Conservation (phyloP, 2,797 vertebrate species). For the Babyrousa celebensis region DNA sequence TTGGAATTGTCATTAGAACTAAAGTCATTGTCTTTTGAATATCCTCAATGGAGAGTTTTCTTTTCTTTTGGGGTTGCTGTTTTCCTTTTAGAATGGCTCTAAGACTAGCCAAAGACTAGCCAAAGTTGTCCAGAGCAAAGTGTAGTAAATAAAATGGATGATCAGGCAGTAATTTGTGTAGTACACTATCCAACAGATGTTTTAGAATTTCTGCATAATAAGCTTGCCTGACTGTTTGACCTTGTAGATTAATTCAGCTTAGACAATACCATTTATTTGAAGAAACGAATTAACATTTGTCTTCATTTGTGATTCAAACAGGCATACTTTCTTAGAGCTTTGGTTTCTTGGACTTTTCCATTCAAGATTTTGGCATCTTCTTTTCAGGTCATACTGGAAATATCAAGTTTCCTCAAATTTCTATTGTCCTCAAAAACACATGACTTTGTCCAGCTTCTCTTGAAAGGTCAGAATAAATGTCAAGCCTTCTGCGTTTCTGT, state of each 20-base stretch:
- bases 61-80: conserved; percentile 3
- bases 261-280: conserved; percentile 57
- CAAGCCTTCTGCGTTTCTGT: conserved; percentile 53
- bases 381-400: conserved; percentile 68
- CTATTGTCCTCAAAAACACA: conserved; percentile 68
- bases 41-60: not conserved
- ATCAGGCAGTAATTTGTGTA: conserved; percentile 11
- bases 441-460: conserved; percentile 69
- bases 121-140: not conserved
- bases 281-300: conserved; percentile 61
- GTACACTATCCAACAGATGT: conserved; percentile 36
- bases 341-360: conserved; percentile 53
- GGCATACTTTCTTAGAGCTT: conserved; percentile 43
- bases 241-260: conserved; percentile 57
- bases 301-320: conserved; percentile 33
- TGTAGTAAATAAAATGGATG: conserved; percentile 41
- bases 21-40: not conserved
- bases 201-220: conserved; percentile 66
- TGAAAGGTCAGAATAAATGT: conserved; percentile 79
- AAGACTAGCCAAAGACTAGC: conserved; percentile 5
- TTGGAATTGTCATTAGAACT: conserved; percentile 16
- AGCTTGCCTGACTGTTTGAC: conserved; percentile 50
- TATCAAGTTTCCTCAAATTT: conserved; percentile 72
- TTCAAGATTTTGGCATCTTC: conserved; percentile 44
- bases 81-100: conserved; percentile 11